A percentile compares a stretch with the other conserved stretches of the same genome.
Conservation (phyloP, 2,797 vertebrate species). For the Parauchenoglanis punctatus region DNA sequence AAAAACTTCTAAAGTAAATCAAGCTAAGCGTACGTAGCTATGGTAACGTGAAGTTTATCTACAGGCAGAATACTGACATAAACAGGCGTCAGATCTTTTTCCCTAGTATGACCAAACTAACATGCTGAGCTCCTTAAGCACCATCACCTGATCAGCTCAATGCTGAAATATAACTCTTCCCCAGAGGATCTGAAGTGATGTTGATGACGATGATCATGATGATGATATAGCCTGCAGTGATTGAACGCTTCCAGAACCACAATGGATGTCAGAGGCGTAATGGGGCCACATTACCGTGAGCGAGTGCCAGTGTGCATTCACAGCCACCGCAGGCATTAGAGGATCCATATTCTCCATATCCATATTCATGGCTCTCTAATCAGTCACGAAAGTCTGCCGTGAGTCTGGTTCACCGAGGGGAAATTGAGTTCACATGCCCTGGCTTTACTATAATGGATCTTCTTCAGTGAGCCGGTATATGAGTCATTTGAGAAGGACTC, state of each 20-base stretch:
- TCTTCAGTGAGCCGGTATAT: constrained; percentile 37
- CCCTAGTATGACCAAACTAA: neutral
- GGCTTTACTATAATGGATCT: constrained; percentile 51
- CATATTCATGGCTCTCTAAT: constrained; percentile 24
- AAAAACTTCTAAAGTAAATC: neutral
- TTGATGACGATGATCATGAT: constrained; percentile 5
- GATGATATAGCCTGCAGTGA: constrained; percentile 29
- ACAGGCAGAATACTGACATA: neutral
- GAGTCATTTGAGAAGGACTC: constrained; percentile 45
- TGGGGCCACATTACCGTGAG: constrained; percentile 52
- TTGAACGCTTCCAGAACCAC: constrained; percentile 23
- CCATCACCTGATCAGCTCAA: neutral
- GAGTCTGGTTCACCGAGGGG: constrained; percentile 33
- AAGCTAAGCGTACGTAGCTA: neutral
- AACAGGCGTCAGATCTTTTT: neutral
- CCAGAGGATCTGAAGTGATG: constrained; percentile 17
- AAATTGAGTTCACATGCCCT: constrained; percentile 45
- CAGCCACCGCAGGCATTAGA: constrained; percentile 34
- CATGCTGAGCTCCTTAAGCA: neutral
- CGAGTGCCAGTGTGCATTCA: constrained; percentile 46
- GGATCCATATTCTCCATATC: constrained; percentile 44
- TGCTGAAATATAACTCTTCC: constrained; percentile 7
- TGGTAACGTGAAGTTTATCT: neutral
- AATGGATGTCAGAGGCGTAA: constrained; percentile 48
- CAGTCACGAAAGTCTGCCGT: constrained; percentile 37